A percentile compares a stretch with the other conserved stretches of the same genome.
These are phyloP conservation scores for Meiosimyza decipiens DNA, from an alignment of 2,888 invertebrate species.

Conservation along the genomic window DNA sequence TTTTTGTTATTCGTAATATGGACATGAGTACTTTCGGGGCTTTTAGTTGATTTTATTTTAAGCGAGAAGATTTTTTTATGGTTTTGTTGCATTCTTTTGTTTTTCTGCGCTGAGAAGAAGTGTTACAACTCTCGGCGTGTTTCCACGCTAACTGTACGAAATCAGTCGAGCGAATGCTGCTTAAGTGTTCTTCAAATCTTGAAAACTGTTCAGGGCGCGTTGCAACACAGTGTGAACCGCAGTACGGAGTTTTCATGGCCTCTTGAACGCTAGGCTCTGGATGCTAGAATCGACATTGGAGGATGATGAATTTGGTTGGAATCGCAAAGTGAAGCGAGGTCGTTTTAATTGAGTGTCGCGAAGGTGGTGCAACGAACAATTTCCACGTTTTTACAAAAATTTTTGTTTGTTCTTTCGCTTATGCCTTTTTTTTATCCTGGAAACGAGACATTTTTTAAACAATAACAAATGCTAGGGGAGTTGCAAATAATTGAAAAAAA, in stretches of 20 bases:
- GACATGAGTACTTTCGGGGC: not conserved
- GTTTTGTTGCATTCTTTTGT: slow-evolving; percentile 17
- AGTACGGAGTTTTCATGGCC: slow-evolving; percentile 39
- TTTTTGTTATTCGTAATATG: slow-evolving; percentile 4
- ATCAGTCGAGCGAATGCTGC: slow-evolving; percentile 30
- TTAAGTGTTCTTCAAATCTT: slow-evolving; percentile 39
- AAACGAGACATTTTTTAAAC: too few species aligned
- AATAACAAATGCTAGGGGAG: too few species aligned
- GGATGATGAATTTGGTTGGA: slow-evolving; percentile 5
- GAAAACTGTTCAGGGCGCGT: slow-evolving; percentile 36
- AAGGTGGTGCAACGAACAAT: slow-evolving; percentile 26
- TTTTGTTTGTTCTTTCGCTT: too few species aligned
- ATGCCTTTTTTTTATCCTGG: too few species aligned
- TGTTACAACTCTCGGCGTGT: slow-evolving; percentile 17
- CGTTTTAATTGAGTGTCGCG: slow-evolving; percentile 42
- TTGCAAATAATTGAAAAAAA: too few species aligned
- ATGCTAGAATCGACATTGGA: too few species aligned
- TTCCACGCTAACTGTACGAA: slow-evolving; percentile 25
- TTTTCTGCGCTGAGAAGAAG: slow-evolving; percentile 22
- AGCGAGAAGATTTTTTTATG: not conserved
- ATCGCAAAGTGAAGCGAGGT: slow-evolving; percentile 37
- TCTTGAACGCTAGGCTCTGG: slow-evolving; percentile 36
- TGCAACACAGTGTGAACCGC: slow-evolving; percentile 20
- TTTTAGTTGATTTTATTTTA: not conserved
- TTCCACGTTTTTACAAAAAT: slow-evolving; percentile 6